Conservation (phyloP, 2,113 vertebrate genomes). For the Diadophis punctatus region DNA sequence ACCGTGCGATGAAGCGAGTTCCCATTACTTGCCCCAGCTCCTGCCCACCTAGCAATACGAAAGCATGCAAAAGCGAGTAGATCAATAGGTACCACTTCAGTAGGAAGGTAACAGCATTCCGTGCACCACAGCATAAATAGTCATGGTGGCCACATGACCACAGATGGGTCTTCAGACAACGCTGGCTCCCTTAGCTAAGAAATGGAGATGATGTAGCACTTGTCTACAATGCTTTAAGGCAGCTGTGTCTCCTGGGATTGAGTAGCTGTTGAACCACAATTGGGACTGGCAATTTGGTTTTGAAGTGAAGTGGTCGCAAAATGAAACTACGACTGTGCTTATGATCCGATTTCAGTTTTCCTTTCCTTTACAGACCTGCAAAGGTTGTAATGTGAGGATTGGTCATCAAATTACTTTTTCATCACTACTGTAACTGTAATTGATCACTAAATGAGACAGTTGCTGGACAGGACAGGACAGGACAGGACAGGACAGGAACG, state of each 20-base stretch:
- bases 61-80: not conserved
- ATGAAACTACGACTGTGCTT: not conserved
- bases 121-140: not conserved
- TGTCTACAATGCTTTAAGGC: not conserved
- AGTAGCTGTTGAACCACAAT: not conserved
- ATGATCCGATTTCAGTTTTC: not conserved
- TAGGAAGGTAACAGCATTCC: not conserved
- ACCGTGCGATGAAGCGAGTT: not conserved
- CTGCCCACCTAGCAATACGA: not conserved
- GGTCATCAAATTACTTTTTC: not conserved
- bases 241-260: not conserved
- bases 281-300: not conserved
- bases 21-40: not conserved
- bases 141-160: not conserved
- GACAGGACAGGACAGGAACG: too few relatives aligned
- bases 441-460: not conserved
- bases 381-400: not conserved
- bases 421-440: not conserved
- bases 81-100: not conserved
- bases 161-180: not conserved
- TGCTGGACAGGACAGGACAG: too few relatives aligned
- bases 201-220: not conserved
- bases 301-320: not conserved
- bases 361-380: not conserved
- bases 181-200: not conserved